A percentile compares a stretch with the other conserved stretches of the same genome.
These are phyloP conservation scores for Montipora foliosa DNA, from an alignment of 64 coral and sea anemone genomes.

Conservation along the genomic window DNA sequence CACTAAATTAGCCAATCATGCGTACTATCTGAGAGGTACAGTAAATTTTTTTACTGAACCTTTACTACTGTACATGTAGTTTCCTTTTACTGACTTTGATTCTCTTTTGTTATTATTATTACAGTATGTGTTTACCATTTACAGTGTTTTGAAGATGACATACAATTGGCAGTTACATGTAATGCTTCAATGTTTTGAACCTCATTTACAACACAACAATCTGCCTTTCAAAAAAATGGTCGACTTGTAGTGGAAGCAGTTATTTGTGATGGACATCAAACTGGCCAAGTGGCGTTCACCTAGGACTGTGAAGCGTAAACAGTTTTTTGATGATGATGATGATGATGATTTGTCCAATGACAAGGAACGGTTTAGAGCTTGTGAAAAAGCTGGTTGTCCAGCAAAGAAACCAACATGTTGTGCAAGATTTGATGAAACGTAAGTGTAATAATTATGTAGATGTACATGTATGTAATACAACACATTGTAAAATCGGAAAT, in stretches of 20 bases:
- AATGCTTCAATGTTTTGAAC: too few relatives aligned
- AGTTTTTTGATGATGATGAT: slow-evolving; percentile 42
- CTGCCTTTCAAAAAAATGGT: background rate
- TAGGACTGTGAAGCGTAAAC: slow-evolving; percentile 18
- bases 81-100: too few relatives aligned
- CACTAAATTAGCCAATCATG: too few relatives aligned
- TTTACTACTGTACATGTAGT: too few relatives aligned
- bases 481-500: too few relatives aligned
- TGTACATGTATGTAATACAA: too few relatives aligned
- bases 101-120: too few relatives aligned
- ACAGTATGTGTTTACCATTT: too few relatives aligned
- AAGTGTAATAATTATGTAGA: background rate
- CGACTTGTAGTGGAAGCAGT: background rate
- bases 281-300: slow-evolving; percentile 2
- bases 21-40: too few relatives aligned
- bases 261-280: background rate
- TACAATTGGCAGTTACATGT: too few relatives aligned
- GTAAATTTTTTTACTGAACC: too few relatives aligned
- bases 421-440: slow-evolving; percentile 88
- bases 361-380: slow-evolving; percentile 71
- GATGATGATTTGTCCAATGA: background rate
- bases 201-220: background rate
- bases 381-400: slow-evolving; percentile 92
- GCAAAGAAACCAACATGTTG: slow-evolving; percentile 80
- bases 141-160: too few relatives aligned